A percentile compares a stretch with the other conserved stretches of the same genome.
Conservation (phyloP, 92 coral and sea anemone genomes). For the Parazoanthus swiftii region DNA sequence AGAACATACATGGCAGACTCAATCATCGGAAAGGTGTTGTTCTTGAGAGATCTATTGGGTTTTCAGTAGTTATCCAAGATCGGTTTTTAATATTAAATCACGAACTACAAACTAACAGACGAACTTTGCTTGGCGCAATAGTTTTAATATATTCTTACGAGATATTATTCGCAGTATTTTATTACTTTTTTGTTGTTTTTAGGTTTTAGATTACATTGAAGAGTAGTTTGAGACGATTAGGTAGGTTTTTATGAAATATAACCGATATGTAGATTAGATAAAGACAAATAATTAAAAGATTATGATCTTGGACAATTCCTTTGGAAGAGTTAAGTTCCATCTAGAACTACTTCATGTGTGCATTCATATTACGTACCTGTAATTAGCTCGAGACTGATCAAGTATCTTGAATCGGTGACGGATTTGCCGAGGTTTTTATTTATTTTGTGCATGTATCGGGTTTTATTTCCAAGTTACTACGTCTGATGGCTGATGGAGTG, state of each 20-base stretch:
- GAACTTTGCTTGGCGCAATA: neutral
- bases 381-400: neutral
- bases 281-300: neutral
- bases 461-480: neutral
- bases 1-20: conserved; percentile 25
- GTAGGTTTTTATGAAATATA: conserved; percentile 5
- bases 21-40: neutral
- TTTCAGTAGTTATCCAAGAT: neutral
- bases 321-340: neutral
- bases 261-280: neutral
- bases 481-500: conserved; percentile 11
- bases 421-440: conserved; percentile 17
- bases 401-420: neutral
- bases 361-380: conserved; percentile 14
- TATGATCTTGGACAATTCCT: conserved; percentile 11
- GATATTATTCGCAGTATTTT: neutral
- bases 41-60: conserved; percentile 1
- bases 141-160: conserved; percentile 28
- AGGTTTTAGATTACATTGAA: neutral
- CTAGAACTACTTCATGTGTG: conserved; percentile 16
- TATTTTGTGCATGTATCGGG: conserved; percentile 19
- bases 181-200: neutral
- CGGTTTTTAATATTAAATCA: neutral
- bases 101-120: neutral
- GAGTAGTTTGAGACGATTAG: conserved; percentile 19